These are phyloP conservation scores for Perognathus longimembris DNA, from an alignment of 2,113 vertebrate genomes.

Conservation along the genomic window DNA sequence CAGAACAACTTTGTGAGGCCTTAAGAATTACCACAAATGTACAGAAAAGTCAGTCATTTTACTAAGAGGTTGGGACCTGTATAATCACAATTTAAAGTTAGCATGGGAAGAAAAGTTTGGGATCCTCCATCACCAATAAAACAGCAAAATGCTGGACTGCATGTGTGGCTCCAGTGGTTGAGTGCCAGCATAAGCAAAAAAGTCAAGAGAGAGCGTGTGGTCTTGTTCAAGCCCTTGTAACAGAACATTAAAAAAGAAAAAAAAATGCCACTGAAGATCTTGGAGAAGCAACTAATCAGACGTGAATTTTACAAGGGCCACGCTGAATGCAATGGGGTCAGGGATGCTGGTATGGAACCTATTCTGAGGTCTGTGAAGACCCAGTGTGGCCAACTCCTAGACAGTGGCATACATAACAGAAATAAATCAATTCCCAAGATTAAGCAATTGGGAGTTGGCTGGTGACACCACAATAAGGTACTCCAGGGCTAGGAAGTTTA, in stretches of 20 bases:
- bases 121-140: too few species aligned
- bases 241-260: too few species aligned
- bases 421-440: neutral
- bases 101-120: too few species aligned
- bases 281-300: neutral
- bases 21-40: neutral
- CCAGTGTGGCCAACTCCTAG: neutral
- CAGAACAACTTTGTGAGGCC: neutral
- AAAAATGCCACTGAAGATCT: neutral
- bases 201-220: too few species aligned
- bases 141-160: too few species aligned
- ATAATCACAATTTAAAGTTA: too few species aligned
- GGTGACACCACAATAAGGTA: neutral
- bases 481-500: neutral
- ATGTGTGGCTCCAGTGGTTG: too few species aligned
- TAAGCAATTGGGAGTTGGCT: neutral
- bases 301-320: neutral
- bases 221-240: too few species aligned
- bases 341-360: neutral
- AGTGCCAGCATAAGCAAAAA: too few species aligned
- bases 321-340: neutral
- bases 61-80: too few species aligned
- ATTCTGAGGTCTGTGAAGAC: neutral
- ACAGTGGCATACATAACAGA: neutral
- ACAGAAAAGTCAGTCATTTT: constrained; percentile 13